phyloP scores from a whole-genome alignment of 2,888 invertebrate genomes.

The Apamea crenata region DNA sequence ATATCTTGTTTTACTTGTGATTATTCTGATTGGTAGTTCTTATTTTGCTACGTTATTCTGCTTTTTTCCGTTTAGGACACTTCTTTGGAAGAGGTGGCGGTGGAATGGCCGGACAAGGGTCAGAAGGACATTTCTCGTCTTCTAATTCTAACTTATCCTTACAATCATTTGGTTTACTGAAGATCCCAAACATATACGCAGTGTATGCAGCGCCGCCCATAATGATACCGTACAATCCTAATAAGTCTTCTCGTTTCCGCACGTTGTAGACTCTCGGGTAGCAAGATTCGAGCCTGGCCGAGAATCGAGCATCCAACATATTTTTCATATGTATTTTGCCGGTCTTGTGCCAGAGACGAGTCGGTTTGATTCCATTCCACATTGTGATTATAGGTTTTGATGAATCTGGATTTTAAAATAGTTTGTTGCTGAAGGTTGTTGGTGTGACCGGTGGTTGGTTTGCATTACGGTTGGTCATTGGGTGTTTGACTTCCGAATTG shows the following conservation, averaged over 20 bases:
- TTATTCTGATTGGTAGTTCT: not conserved
- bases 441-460: not conserved
- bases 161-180: conserved; percentile 54
- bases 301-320: conserved; percentile 63
- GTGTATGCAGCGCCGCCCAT: conserved; percentile 48
- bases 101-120: conserved; percentile 46
- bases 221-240: conserved; percentile 15
- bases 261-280: conserved; percentile 41
- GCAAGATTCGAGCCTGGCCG: conserved; percentile 38
- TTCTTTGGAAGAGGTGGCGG: conserved; percentile 9
- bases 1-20: conserved; percentile 9
- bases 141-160: rapidly evolving
- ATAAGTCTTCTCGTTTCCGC: conserved; percentile 54
- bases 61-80: not conserved
- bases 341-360: conserved; percentile 78
- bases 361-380: conserved; percentile 78
- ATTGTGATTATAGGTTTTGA: conserved; percentile 43
- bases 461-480: conserved; percentile 9
- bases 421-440: not conserved
- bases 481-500: not conserved
- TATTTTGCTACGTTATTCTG: not conserved
- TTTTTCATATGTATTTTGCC: conserved; percentile 71
- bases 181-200: conserved; percentile 66
- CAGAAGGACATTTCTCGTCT: not conserved
- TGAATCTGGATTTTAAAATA: not conserved